These are phyloP conservation scores for Callopanchax toddi DNA, from an alignment of 2,113 vertebrate species.

Conservation along the genomic window DNA sequence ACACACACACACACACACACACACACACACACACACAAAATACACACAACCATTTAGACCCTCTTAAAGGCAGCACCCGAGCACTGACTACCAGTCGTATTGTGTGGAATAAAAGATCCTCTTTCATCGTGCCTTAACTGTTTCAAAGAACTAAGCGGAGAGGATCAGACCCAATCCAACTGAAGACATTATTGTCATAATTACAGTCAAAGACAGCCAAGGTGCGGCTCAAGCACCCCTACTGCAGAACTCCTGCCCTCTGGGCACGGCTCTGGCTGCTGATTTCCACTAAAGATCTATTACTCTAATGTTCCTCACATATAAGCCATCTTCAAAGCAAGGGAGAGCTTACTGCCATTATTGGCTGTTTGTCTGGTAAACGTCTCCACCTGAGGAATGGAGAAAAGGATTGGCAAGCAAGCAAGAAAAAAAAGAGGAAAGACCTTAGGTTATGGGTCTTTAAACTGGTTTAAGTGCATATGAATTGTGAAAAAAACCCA, in stretches of 20 bases:
- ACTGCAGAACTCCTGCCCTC: slow-evolving; percentile 53
- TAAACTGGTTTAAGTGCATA: slow-evolving; percentile 11
- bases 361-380: slow-evolving; percentile 59
- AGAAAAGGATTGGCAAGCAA: slow-evolving; percentile 33
- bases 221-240: slow-evolving; percentile 58
- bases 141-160: slow-evolving; percentile 73
- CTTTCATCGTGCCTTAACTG: slow-evolving; percentile 74
- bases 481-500: slow-evolving; percentile 30
- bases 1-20: slow-evolving; percentile 6
- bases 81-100: slow-evolving; percentile 68
- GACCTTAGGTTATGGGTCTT: slow-evolving; percentile 28
- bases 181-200: slow-evolving; percentile 71
- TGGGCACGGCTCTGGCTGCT: slow-evolving; percentile 53
- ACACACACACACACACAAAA: slow-evolving; percentile 29
- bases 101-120: slow-evolving; percentile 69
- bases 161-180: slow-evolving; percentile 70
- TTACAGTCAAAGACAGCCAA: slow-evolving; percentile 67
- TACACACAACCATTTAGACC: slow-evolving; percentile 60
- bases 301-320: slow-evolving; percentile 61
- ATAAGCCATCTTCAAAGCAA: slow-evolving; percentile 67
- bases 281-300: slow-evolving; percentile 64
- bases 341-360: slow-evolving; percentile 52
- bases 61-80: slow-evolving; percentile 64
- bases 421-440: slow-evolving; percentile 24
- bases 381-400: slow-evolving; percentile 60